Conservation (phyloP, 1,140 invertebrate species). For the Anagrus nilaparvatae region DNA sequence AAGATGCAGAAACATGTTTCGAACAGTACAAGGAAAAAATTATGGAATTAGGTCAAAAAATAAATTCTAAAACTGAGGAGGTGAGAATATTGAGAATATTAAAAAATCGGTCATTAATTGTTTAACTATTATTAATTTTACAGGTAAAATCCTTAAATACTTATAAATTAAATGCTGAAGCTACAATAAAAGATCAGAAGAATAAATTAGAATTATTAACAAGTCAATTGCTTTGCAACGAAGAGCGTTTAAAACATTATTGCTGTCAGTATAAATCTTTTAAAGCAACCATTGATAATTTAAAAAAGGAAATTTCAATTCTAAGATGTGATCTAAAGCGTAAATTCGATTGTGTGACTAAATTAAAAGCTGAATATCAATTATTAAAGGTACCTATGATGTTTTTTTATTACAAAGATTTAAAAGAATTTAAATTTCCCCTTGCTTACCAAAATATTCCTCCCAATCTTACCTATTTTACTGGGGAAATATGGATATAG, state of each 20-base stretch:
- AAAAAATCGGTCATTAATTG: neutral
- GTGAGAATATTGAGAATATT: slow-evolving; percentile 6
- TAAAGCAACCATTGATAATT: slow-evolving; percentile 19
- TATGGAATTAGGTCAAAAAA: slow-evolving; percentile 10
- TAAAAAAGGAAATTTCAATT: slow-evolving; percentile 19
- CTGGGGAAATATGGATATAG: too few relatives aligned
- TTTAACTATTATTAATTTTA: slow-evolving; percentile 7
- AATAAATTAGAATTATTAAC: slow-evolving; percentile 18
- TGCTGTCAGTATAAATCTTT: slow-evolving; percentile 18
- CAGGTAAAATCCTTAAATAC: slow-evolving; percentile 16
- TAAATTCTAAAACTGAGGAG: slow-evolving; percentile 15
- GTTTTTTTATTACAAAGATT: slow-evolving; percentile 8
- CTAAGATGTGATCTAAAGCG: slow-evolving; percentile 24
- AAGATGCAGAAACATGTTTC: neutral
- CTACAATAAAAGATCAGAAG: slow-evolving; percentile 14
- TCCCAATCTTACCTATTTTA: too few relatives aligned
- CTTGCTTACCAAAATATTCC: too few relatives aligned
- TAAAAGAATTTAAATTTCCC: slow-evolving; percentile 1
- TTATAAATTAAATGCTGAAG: slow-evolving; percentile 14
- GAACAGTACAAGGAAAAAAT: neutral
- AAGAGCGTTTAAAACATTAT: slow-evolving; percentile 17
- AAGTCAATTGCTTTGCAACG: slow-evolving; percentile 18
- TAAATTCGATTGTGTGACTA: slow-evolving; percentile 23
- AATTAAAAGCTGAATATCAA: slow-evolving; percentile 30
- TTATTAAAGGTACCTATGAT: slow-evolving; percentile 24